phyloP scores from a whole-genome alignment of 2,888 invertebrate genomes.

The Omphaloscelis lunosa region DNA sequence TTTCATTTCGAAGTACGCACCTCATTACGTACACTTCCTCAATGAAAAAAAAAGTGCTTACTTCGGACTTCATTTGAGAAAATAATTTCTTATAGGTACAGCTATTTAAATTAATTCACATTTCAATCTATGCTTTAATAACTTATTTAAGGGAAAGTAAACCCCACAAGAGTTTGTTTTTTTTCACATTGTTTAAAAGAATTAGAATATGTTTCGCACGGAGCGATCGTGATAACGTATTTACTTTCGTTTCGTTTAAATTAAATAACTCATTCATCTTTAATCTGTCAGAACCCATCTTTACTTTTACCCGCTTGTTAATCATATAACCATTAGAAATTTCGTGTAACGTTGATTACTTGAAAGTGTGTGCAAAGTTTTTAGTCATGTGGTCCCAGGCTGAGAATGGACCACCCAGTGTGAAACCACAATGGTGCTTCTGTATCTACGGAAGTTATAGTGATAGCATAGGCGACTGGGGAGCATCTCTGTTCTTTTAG shows the following conservation, averaged over 20 bases:
- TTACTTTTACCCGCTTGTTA: conserved; percentile 65
- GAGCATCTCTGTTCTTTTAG: background rate
- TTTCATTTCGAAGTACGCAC: conserved; percentile 34
- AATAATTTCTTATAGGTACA: conserved; percentile 1
- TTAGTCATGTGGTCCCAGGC: conserved; percentile 31
- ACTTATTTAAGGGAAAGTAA: conserved; percentile 72
- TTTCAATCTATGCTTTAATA: conserved; percentile 23
- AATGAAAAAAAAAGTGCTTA: conserved; percentile 13
- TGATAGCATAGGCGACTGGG: background rate
- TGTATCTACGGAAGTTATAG: conserved; percentile 26
- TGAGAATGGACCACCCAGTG: conserved; percentile 40
- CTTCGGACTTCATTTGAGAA: conserved; percentile 20
- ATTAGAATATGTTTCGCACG: conserved; percentile 75
- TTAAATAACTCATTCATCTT: conserved; percentile 78
- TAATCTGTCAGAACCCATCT: conserved; percentile 65
- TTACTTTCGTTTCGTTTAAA: conserved; percentile 75
- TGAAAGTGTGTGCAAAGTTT: conserved; percentile 57
- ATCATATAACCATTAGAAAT: conserved; percentile 69
- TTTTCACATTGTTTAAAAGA: conserved; percentile 73
- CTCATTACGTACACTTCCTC: conserved; percentile 14
- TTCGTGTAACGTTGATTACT: conserved; percentile 60
- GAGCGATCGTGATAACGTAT: conserved; percentile 62
- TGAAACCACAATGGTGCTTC: conserved; percentile 26
- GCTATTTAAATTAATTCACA: conserved; percentile 20
- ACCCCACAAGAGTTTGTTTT: conserved; percentile 42